These are phyloP conservation scores for Grapholita molesta DNA, from an alignment of 1,140 invertebrate genomes.

Conservation along the genomic window DNA sequence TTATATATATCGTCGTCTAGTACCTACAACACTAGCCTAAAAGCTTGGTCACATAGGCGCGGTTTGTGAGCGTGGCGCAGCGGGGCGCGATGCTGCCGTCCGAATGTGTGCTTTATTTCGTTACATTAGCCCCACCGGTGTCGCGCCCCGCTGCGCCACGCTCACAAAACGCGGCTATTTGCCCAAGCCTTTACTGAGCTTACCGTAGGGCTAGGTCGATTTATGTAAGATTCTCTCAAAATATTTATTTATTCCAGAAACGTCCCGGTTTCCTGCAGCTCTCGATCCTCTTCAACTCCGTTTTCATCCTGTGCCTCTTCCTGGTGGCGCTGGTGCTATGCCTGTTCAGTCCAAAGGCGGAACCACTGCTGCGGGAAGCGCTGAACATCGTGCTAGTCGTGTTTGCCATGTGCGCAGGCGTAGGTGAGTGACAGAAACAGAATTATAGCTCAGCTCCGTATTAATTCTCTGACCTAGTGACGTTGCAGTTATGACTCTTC, in stretches of 20 bases:
- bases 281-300: constrained; percentile 59
- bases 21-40: too few species aligned
- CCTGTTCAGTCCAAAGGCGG: constrained; percentile 49
- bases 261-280: constrained; percentile 55
- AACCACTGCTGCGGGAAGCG: constrained; percentile 29
- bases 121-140: too few species aligned
- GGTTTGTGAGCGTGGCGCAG: too few species aligned
- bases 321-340: constrained; percentile 57
- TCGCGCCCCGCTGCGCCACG: too few species aligned
- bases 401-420: constrained; percentile 38
- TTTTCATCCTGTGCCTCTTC: constrained; percentile 64
- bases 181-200: too few species aligned
- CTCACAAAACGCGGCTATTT: too few species aligned
- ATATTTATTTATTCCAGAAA: constrained; percentile 38
- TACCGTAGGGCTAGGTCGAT: too few species aligned
- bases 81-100: too few species aligned
- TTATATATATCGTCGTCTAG: too few species aligned
- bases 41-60: too few species aligned
- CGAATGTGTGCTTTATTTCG: too few species aligned
- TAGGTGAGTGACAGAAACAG: constrained; percentile 33
- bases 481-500: constrained; percentile 53
- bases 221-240: too few species aligned
- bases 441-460: constrained; percentile 60
- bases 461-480: constrained; percentile 64
- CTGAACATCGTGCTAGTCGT: constrained; percentile 40